Conservation (phyloP, 1,140 invertebrate species). For the Temnothorax longispinosus region DNA sequence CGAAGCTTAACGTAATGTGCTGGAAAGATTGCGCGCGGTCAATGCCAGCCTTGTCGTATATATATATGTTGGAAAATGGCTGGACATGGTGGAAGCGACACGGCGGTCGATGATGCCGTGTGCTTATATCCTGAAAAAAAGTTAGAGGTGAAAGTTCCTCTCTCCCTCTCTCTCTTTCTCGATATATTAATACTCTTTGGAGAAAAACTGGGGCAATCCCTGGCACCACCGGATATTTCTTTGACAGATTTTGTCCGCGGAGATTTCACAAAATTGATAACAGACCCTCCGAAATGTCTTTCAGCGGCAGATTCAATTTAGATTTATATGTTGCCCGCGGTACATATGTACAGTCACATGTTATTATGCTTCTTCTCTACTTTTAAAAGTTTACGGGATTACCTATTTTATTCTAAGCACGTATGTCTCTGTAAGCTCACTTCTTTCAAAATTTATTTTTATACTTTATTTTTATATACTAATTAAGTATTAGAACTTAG, state of each 20-base stretch:
- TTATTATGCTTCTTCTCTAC: background rate
- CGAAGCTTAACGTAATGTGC: slow-evolving; percentile 44
- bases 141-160: slow-evolving; percentile 12
- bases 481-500: background rate
- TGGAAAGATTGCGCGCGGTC: slow-evolving; percentile 42
- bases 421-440: background rate
- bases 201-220: slow-evolving; percentile 25
- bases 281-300: background rate
- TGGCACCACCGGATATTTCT: background rate
- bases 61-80: slow-evolving; percentile 10
- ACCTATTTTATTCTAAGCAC: background rate
- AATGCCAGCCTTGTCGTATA: slow-evolving; percentile 15
- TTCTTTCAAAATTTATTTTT: background rate
- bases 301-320: slow-evolving; percentile 33
- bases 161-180: background rate
- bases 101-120: slow-evolving; percentile 23
- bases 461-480: background rate
- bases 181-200: slow-evolving; percentile 7
- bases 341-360: background rate
- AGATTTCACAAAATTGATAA: slow-evolving; percentile 33
- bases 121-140: slow-evolving; percentile 43
- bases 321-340: background rate
- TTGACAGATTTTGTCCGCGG: slow-evolving; percentile 32
- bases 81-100: slow-evolving; percentile 5
- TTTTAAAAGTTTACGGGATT: slow-evolving; percentile 8